Base-by-base conservation (phyloP, 2,888 invertebrate genomes). In the Eupelmus urozonus region DNA sequence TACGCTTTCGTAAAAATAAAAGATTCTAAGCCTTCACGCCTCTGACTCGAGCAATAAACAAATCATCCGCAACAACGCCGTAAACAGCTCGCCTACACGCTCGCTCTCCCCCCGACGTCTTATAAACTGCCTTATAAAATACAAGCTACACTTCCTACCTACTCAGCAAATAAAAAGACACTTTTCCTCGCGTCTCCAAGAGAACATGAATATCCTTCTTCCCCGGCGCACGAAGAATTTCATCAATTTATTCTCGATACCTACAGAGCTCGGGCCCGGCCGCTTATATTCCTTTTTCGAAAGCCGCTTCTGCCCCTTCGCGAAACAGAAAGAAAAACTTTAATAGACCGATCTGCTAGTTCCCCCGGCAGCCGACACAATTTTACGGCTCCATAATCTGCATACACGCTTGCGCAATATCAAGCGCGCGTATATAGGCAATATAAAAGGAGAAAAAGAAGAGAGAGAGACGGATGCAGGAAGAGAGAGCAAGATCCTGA, bases 161-260 rank as follows among this genome's bases (percentile, higher is more conserved):
- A 57, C 2, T 57, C 57, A 16, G 18, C 9, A 18, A 76, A 79
- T 80, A 76, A 18, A 82, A 82, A 76, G 78, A 69, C 59, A 40
- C 65, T 49, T 67, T 75, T 65, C 34, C 9, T 34, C 9, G 3
- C 60, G 76, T 63, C 60, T 78, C 62, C 69, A 75, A 69, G 71
- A 71, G n/a, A n/a, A n/a, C n/a, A 67, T 67, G 71, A 82, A 79
- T 81, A 78, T 57, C 40, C 34, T 34, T 34, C 3, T 34, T 34
- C 9, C 34, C 29, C 5, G 13, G 34, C 20, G 1, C 34, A 20
- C 51, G 62, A 34, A 25, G 13, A 71, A 62, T 73, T 16, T 57
- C 29, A 73, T 73, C 60, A 67, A 67, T 75, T 67, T 49, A 60
- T 53, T 60, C 66, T 34, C 34, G 34, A 34, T 34, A 34, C 9